Evolutionary conservation across 2,113 vertebrate genomes (phyloP), one percentile per base, ranked within the genome.

Genomic region (Nyctereutes procyonoides): DNA sequence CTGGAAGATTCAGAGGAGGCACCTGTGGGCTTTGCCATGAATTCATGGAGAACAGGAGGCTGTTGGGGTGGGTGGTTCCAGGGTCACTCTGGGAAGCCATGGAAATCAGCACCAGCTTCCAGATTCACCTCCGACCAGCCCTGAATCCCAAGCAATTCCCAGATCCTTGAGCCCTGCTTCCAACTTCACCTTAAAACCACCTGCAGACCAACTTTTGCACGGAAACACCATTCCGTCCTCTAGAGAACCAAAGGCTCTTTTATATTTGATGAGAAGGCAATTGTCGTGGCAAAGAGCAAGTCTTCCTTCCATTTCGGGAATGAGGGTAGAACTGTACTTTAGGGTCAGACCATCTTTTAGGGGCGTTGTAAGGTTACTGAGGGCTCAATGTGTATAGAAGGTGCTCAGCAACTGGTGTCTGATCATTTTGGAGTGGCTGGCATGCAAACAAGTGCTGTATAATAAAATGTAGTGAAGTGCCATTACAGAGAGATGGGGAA

Each of bases 391-490:
- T n/a, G 16, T 55, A 8, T 3, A 19, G 48, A 62, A 69, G 26
- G 15, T 2, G 26, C 9, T 4, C 51, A 24, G 19, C 1, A 5
- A 10, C 9, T 32, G 32, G 53, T 1, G 2, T 15, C 26, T 17
- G 9, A 19, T 24, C 3, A 0, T 73, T 35, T 0, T 3, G 20
- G 30, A 20, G 35, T 22, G 8, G 7, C 9, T n/a, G 4, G 38
- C 8, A 2, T 53, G 19, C 11, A 94, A 48, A 77, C 12, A 48
- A n/a, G 12, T 58, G 38, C 28, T 16, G 8, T 35, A 4, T 26
- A 71, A 58, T 67, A 56, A n/a, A 63, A 51, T 74, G 58, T 15
- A n/a, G 8, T 2, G 32, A 30, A 30, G 30, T 32, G 1, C 0
- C 30, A 0, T n/a, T 19, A 11, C n/a, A 1, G 1, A 92, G 15